Base-by-base conservation (phyloP, 2,888 invertebrate genomes). In the Polymixis lichenea region DNA sequence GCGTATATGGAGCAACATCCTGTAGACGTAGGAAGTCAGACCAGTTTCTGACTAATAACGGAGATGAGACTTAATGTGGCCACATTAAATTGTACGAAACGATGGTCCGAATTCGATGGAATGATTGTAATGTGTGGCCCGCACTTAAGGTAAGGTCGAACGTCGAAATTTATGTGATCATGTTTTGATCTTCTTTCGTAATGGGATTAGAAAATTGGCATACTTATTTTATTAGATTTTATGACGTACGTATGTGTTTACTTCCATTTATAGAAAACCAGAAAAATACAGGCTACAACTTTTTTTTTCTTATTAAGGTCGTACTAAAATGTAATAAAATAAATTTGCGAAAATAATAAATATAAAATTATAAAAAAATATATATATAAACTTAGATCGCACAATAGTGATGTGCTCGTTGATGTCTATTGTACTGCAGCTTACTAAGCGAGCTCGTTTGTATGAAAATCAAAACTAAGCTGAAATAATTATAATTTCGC, bases 1-100 rank as follows among this genome's bases (percentile, higher is more conserved):
- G 92, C 90, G 92, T 93, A 95, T 95, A 93, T 96, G 95, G 94
- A 92, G 95, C 93, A 95, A 96, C 93, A 95, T 96, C 96, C 95
- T 95, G 94, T 89, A 90, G 86, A 90, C 92, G 92, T 93, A 94
- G 95, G 95, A 96, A 95, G 94, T 90, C 85, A 80, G 89, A 95
- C 95, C 94, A 92, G 95, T 95, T 93, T 93, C 92, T 94, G 93
- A 93, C 91, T 94, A 94, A 94, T 91, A 91, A 91, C 93, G 92
- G 93, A 93, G 95, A 96, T 94, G 95, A 92, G 93, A 82, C 84
- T 88, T 88, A 87, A 89, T 86, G 86, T 87, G 83, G 84, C 75
- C 86, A 85, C 82, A 86, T 88, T 88, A 84, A 88, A 82, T 85
- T 87, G 84, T 87, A 86, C 83, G 83, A 86, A 88, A 83, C 72